Conservation (phyloP, 2,888 invertebrate species). For the Micropterix aruncella region DNA sequence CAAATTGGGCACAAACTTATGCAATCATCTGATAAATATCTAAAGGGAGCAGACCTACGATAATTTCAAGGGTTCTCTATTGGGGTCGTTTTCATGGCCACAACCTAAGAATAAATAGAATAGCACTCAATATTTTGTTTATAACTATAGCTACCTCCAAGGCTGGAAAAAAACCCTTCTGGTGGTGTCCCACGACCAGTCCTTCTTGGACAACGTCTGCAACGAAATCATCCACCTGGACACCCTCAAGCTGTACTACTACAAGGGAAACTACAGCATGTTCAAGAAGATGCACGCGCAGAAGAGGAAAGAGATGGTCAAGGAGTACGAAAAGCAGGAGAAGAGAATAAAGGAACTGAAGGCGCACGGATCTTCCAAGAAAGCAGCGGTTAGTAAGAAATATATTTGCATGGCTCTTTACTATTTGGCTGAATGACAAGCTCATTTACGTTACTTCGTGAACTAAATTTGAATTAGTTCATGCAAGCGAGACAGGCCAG, state of each 20-base stretch:
- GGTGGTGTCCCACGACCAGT: slow-evolving; percentile 99
- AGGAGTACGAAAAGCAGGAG: slow-evolving; percentile 97
- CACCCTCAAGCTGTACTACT: slow-evolving; percentile 86
- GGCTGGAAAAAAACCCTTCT: slow-evolving; percentile 97
- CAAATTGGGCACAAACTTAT: no score
- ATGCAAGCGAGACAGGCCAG: no score
- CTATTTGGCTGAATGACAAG: no score
- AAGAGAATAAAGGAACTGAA: slow-evolving; percentile 91
- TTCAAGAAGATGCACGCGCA: slow-evolving; percentile 99
- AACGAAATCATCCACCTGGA: slow-evolving; percentile 98
- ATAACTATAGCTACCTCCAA: slow-evolving; percentile 69
- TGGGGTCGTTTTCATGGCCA: no score
- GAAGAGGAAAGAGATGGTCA: slow-evolving; percentile 87
- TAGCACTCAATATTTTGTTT: no score
- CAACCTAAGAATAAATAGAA: no score
- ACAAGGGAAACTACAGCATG: slow-evolving; percentile 95
- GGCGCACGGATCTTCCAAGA: slow-evolving; percentile 88
- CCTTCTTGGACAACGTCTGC: slow-evolving; percentile 98
- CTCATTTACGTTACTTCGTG: no score
- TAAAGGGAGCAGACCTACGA: no score
- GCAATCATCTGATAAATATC: no score
- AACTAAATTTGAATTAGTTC: no score
- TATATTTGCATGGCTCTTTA: no score
- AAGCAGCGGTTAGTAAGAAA: slow-evolving; percentile 80
- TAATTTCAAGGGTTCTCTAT: no score